Evolutionary conservation across 92 coral and sea anemone genomes (phyloP).

Genomic region (Montipora capitata): DNA sequence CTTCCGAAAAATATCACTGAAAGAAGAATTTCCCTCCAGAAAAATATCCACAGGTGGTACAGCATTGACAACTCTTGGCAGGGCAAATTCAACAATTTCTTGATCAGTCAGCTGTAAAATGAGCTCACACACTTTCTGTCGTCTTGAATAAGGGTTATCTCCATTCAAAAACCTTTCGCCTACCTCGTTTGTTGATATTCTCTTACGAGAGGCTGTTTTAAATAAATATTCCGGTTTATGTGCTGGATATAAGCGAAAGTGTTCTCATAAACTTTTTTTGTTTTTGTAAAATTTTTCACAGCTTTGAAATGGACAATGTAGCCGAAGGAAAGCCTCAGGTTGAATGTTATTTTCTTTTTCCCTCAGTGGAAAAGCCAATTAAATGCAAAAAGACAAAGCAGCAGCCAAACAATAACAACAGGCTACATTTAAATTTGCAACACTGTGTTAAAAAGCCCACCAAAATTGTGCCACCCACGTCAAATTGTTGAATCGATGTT

Average conservation of each 20-base stretch:
- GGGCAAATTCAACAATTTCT: not conserved
- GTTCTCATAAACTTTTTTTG: slow-evolving; percentile 2
- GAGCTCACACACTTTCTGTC: not conserved
- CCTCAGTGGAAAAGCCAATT: not conserved
- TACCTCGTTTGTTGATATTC: not conserved
- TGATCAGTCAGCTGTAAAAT: not conserved
- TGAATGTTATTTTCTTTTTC: not conserved
- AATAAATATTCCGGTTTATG: not conserved
- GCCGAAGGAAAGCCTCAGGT: not conserved
- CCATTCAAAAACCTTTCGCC: not conserved
- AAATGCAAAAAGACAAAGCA: not conserved
- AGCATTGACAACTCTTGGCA: not conserved
- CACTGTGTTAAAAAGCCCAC: not conserved
- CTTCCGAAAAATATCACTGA: not conserved
- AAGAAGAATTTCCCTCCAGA: too few species aligned
- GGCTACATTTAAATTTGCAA: not conserved
- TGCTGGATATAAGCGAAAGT: not conserved
- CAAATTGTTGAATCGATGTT: not conserved
- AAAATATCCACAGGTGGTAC: too few species aligned
- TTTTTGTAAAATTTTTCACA: slow-evolving; percentile 3
- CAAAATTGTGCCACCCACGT: not conserved
- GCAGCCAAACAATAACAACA: slow-evolving; percentile 6
- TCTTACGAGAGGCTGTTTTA: not conserved
- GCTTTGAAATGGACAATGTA: not conserved
- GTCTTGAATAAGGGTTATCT: not conserved